Evolutionary conservation across 2,113 vertebrate species (phyloP).

Genomic region (Hipposideros armiger): DNA sequence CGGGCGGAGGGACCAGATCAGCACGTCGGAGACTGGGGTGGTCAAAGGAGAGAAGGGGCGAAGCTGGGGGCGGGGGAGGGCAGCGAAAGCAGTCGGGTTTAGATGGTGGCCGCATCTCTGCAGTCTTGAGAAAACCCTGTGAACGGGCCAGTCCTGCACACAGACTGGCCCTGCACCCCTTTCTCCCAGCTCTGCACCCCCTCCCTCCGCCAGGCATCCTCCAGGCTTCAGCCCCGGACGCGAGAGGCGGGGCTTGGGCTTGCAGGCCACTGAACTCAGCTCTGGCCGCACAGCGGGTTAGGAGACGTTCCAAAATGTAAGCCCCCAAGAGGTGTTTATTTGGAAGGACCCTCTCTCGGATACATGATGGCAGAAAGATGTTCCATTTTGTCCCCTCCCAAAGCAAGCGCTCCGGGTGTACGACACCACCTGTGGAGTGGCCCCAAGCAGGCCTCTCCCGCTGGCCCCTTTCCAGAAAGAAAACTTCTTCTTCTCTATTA

Average conservation of each 20-base stretch:
- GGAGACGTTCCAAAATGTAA: neutral
- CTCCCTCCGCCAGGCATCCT: neutral
- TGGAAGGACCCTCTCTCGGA: neutral
- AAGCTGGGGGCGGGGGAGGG: neutral
- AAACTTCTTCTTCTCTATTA: neutral
- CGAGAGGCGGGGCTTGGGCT: neutral
- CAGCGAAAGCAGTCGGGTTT: neutral
- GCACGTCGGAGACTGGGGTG: neutral
- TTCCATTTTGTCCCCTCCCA: neutral
- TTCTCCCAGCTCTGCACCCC: too few relatives aligned
- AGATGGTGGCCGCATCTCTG: neutral
- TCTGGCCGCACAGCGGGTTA: neutral
- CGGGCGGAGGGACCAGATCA: neutral
- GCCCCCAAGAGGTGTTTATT: neutral
- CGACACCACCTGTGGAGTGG: neutral
- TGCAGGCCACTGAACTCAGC: accelerated
- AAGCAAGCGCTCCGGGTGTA: neutral
- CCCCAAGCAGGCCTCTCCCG: neutral
- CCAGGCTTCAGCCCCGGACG: accelerated
- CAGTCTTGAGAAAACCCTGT: neutral
- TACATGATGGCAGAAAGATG: neutral
- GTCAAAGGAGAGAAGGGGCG: neutral
- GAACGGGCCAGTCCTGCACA: too few relatives aligned
- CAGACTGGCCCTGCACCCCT: neutral
- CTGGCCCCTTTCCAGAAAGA: neutral